Evolutionary conservation across 92 coral and sea anemone species (phyloP).

Genomic region (Siderastrea radians): DNA sequence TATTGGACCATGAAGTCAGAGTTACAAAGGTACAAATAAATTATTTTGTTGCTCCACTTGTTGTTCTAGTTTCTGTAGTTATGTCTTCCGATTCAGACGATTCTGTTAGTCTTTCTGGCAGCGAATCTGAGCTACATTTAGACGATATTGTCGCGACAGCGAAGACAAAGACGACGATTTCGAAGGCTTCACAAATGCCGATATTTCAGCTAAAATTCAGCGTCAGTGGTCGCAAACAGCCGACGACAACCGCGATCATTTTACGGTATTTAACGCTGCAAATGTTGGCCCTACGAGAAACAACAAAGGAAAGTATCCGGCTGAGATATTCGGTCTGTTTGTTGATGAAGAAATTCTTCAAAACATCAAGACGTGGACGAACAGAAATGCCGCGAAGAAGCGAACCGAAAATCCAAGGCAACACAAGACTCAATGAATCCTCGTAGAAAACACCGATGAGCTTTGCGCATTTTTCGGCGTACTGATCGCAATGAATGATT

Average conservation of each 20-base stretch:
- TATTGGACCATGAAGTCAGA: not conserved
- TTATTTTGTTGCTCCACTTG: not conserved
- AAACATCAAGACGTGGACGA: slow-evolving; percentile 12
- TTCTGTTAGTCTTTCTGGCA: slow-evolving; percentile 18
- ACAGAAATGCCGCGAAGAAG: slow-evolving; percentile 19
- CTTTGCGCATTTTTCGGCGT: not conserved
- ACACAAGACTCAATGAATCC: slow-evolving; percentile 2
- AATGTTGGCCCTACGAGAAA: slow-evolving; percentile 30
- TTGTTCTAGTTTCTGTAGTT: too few relatives aligned
- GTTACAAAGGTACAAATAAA: slow-evolving; percentile 9
- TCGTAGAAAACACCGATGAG: not conserved
- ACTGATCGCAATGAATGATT: slow-evolving; percentile 7
- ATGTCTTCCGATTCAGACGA: too few relatives aligned
- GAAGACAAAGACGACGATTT: slow-evolving; percentile 20
- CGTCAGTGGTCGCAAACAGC: slow-evolving; percentile 9
- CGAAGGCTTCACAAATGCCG: slow-evolving; percentile 2
- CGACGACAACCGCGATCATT: slow-evolving; percentile 19
- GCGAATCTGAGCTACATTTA: slow-evolving; percentile 17
- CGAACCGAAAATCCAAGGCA: slow-evolving; percentile 8
- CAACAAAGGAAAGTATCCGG: slow-evolving; percentile 5
- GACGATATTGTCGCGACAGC: not conserved
- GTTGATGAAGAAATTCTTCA: slow-evolving; percentile 1
- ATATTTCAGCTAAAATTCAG: slow-evolving; percentile 28
- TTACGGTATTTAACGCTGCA: slow-evolving; percentile 17
- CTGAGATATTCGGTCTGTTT: slow-evolving; percentile 3